Base-by-base conservation (phyloP, 2,888 invertebrate genomes). In the Hydraecia micacea region DNA sequence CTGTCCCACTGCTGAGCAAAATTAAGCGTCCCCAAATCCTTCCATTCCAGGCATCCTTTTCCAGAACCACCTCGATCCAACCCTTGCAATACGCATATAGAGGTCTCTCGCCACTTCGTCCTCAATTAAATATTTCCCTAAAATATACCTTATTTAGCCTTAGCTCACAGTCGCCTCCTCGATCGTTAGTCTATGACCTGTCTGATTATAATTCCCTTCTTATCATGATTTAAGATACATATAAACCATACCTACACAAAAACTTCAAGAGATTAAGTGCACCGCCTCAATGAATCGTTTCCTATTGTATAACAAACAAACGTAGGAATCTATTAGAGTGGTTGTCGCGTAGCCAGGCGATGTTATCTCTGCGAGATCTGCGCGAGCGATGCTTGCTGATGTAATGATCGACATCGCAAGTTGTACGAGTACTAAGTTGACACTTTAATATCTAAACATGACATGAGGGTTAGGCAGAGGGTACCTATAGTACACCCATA, bases 281-380 rank as follows among this genome's bases (percentile, higher is more conserved):
- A 84, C 28, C n/a, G 8, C 55, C 49, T 58, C 63, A 80, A 63
- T 69, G 6, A 15, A 49, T 18, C 1, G 46, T 73, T 81, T 81
- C 81, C 74, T 81, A 81, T 81, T 81, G 86, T 85, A 68, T 85
- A 81, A 81, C 81, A 58, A 36, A 58, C 60, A 25, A 81, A 81
- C 63, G 81, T 73, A 68, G 46, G 25, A 21, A 25, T 36, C 42
- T n/a, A 81, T 85, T 81, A 81, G 75, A 32, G 74, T 81, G 81
- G 2, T 60, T 13, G 67, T 81, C 74, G 86, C 81, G 81, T 85
- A 52, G 46, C 62, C 21, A 49, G 39, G 39, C 25, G 62, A 42
- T 55, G 63, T 28, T 81, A 81, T 81, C 81, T 32, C 28, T 13
- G 36, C 25, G 49, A 85, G 68, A 81, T 81, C 81, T 68, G 25